phyloP scores from a whole-genome alignment of 2,113 vertebrate genomes.

The Cyanoliseus patagonus region DNA sequence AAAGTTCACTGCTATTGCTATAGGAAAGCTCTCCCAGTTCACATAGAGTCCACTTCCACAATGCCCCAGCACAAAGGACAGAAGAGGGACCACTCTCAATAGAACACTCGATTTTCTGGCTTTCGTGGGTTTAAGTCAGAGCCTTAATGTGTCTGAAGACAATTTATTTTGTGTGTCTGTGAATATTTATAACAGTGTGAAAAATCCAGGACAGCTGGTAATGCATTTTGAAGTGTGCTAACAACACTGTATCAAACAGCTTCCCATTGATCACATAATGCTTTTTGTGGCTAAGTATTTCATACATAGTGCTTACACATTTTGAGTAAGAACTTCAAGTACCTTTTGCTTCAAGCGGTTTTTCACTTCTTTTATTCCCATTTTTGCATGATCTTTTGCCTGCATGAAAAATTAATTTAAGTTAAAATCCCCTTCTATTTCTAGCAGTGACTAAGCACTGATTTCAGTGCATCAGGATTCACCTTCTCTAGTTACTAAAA shows the following conservation, averaged over 20 bases:
- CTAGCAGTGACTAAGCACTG: slow-evolving; percentile 58
- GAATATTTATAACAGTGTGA: slow-evolving; percentile 83
- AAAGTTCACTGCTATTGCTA: background rate
- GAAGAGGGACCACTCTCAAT: background rate
- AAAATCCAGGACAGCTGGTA: slow-evolving; percentile 81
- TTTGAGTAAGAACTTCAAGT: slow-evolving; percentile 84
- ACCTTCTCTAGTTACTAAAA: slow-evolving; percentile 69
- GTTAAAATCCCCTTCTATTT: slow-evolving; percentile 77
- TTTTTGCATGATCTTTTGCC: slow-evolving; percentile 98
- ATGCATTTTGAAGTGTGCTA: slow-evolving; percentile 84
- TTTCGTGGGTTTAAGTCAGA: slow-evolving; percentile 74
- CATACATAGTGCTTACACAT: slow-evolving; percentile 74
- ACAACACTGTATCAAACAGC: slow-evolving; percentile 79
- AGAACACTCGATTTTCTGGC: slow-evolving; percentile 53
- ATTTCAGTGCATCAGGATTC: slow-evolving; percentile 57
- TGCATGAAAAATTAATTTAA: slow-evolving; percentile 82
- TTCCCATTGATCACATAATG: slow-evolving; percentile 81
- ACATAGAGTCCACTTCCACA: background rate
- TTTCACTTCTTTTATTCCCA: slow-evolving; percentile 98
- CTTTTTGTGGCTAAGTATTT: slow-evolving; percentile 75
- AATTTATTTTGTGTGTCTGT: slow-evolving; percentile 68
- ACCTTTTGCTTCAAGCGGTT: slow-evolving; percentile 91
- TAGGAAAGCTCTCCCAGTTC: background rate
- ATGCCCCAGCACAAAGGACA: background rate
- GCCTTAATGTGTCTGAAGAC: slow-evolving; percentile 75